A percentile compares a stretch with the other conserved stretches of the same genome.
Conservation (phyloP, 2,113 vertebrate species). For the Psophia crepitans region DNA sequence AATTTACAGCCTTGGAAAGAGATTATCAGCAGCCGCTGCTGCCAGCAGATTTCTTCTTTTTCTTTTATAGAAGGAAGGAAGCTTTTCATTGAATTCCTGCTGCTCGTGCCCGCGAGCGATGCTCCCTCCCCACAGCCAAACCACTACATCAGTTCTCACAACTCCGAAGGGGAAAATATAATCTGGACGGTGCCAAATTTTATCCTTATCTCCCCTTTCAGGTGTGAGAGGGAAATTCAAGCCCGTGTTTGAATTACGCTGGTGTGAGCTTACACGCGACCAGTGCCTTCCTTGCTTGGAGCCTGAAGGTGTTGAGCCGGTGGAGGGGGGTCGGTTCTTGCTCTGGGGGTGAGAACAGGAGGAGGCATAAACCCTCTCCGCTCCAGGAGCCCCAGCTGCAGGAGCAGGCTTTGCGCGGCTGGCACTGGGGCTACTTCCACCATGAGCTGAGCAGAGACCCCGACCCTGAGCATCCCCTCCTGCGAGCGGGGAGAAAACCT, state of each 20-base stretch:
- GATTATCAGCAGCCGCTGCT: slow-evolving; percentile 19
- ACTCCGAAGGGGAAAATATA: neutral
- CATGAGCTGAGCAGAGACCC: neutral
- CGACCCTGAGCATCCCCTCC: neutral
- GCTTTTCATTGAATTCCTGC: slow-evolving; percentile 21
- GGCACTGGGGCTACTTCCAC: neutral
- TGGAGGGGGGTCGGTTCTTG: fast-evolving
- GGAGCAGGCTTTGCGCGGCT: neutral
- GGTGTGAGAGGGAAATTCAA: neutral
- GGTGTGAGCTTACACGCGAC: neutral
- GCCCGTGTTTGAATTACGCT: neutral
- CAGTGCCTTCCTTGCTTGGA: fast-evolving
- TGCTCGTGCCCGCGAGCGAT: neutral
- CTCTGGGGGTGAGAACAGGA: neutral
- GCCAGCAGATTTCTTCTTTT: slow-evolving; percentile 11
- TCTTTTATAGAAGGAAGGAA: slow-evolving; percentile 22
- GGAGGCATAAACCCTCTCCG: too few relatives aligned
- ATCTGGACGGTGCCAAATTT: fast-evolving
- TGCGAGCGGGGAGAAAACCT: fast-evolving
- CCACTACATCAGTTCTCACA: neutral
- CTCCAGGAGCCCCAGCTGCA: neutral
- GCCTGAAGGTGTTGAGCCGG: neutral
- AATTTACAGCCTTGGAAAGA: slow-evolving; percentile 50
- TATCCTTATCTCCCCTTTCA: neutral
- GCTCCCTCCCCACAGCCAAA: neutral